phyloP scores from a whole-genome alignment of 2,888 invertebrate species.

The Hybos culiciformis region DNA sequence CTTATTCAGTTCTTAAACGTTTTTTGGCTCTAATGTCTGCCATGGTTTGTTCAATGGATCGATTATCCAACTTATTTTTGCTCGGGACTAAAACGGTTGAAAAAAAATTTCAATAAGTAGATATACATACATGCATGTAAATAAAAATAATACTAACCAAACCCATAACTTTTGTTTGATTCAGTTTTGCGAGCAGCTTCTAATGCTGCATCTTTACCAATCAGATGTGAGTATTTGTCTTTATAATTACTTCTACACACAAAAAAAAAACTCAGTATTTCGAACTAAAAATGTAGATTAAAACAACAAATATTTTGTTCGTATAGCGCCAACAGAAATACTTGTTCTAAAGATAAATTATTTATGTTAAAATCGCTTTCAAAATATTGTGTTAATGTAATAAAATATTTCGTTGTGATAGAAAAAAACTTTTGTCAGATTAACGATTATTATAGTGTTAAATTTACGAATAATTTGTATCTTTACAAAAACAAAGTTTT shows the following conservation, averaged over 20 bases:
- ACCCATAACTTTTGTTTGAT: conserved; percentile 80
- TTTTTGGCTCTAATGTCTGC: conserved; percentile 85
- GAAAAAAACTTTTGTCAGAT: too few relatives aligned
- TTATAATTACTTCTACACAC: conserved; percentile 70
- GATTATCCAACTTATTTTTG: conserved; percentile 81
- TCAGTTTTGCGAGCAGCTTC: conserved; percentile 76
- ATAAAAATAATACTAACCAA: conserved; percentile 44
- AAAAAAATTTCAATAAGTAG: not conserved
- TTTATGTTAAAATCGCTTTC: too few relatives aligned
- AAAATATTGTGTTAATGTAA: too few relatives aligned
- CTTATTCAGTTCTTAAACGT: conserved; percentile 46
- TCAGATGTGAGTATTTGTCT: conserved; percentile 82
- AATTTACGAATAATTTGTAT: too few relatives aligned
- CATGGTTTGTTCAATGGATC: conserved; percentile 90
- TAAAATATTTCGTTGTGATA: too few relatives aligned
- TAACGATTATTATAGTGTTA: too few relatives aligned
- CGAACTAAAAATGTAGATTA: too few relatives aligned
- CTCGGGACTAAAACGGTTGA: conserved; percentile 57
- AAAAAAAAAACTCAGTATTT: too few relatives aligned
- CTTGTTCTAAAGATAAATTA: too few relatives aligned
- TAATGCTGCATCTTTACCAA: conserved; percentile 77
- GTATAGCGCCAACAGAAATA: too few relatives aligned
- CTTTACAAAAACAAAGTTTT: too few relatives aligned
- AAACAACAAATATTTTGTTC: too few relatives aligned
- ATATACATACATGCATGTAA: not conserved